A percentile compares a stretch with the other conserved stretches of the same genome.
phyloP scores from a whole-genome alignment of 2,797 vertebrate species.

The Phrynocephalus forsythii region DNA sequence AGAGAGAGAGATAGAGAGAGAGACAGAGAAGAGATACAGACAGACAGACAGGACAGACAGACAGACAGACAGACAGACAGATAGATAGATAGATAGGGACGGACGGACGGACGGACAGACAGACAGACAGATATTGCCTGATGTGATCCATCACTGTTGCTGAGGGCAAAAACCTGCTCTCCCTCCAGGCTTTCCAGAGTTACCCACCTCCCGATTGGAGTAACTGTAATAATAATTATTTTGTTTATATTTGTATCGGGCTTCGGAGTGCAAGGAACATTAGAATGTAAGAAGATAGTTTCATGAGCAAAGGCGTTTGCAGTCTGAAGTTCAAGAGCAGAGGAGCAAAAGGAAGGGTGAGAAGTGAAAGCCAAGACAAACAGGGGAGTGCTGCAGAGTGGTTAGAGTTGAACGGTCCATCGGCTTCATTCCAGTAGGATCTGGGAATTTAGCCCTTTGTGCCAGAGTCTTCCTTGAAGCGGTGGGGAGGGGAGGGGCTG shows the following conservation, averaged over 20 bases:
- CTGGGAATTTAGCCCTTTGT: neutral
- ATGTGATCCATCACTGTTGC: no score
- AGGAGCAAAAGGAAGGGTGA: no score
- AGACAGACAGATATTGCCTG: no score
- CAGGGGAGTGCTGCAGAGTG: neutral
- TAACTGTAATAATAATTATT: neutral
- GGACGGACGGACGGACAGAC: no score
- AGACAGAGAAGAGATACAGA: no score
- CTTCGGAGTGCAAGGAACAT: neutral
- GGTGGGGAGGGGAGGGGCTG: neutral
- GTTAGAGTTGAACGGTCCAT: neutral
- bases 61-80: no score
- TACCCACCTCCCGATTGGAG: no score
- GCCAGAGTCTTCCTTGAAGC: neutral
- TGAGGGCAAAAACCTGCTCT: no score
- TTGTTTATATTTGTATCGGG: neutral
- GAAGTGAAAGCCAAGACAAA: neutral
- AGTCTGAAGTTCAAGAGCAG: neutral
- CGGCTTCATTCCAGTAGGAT: neutral
- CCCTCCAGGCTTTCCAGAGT: no score
- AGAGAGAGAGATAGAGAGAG: no score
- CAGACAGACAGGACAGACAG: no score
- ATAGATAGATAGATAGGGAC: no score
- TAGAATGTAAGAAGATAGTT: neutral
- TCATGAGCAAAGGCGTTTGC: neutral